Evolutionary conservation across 1,140 invertebrate species (phyloP).

Genomic region (Druon quercuslanigerum): DNA sequence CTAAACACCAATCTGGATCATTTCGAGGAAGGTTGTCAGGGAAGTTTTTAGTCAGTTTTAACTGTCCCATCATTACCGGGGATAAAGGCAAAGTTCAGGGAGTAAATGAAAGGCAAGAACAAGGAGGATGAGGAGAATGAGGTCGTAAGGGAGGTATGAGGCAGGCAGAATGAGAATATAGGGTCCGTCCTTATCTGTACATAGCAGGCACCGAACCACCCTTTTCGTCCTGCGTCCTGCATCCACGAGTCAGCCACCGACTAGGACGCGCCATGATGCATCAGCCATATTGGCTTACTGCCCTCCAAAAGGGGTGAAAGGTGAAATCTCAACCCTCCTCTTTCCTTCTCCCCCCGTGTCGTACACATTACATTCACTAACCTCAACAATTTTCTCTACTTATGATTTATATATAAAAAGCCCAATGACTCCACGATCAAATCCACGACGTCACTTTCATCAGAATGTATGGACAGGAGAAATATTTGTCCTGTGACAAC

Average conservation of each 20-base stretch:
- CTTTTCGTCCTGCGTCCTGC: conserved; percentile 47
- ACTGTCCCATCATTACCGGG: conserved; percentile 10
- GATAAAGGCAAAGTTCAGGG: conserved; percentile 4
- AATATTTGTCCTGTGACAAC: too few species aligned
- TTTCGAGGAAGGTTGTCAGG: too few species aligned
- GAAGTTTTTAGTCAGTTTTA: neutral
- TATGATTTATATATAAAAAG: neutral
- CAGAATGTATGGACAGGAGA: too few species aligned
- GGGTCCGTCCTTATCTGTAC: conserved; percentile 71
- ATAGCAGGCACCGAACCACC: conserved; percentile 62
- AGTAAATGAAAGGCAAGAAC: too few species aligned
- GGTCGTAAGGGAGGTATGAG: conserved; percentile 31
- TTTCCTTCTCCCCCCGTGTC: neutral
- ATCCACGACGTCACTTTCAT: too few species aligned
- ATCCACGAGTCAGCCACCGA: conserved; percentile 52
- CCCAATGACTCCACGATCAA: too few species aligned
- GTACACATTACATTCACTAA: too few species aligned
- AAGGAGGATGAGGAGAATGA: neutral
- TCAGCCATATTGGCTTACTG: conserved; percentile 69
- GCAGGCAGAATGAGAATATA: conserved; percentile 55
- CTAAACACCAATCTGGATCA: too few species aligned
- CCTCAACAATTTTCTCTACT: neutral
- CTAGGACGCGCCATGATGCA: conserved; percentile 70
- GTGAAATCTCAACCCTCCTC: conserved; percentile 20
- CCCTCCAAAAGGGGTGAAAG: conserved; percentile 53